phyloP scores from a whole-genome alignment of 2,113 vertebrate genomes.

The Ageneiosus marmoratus region DNA sequence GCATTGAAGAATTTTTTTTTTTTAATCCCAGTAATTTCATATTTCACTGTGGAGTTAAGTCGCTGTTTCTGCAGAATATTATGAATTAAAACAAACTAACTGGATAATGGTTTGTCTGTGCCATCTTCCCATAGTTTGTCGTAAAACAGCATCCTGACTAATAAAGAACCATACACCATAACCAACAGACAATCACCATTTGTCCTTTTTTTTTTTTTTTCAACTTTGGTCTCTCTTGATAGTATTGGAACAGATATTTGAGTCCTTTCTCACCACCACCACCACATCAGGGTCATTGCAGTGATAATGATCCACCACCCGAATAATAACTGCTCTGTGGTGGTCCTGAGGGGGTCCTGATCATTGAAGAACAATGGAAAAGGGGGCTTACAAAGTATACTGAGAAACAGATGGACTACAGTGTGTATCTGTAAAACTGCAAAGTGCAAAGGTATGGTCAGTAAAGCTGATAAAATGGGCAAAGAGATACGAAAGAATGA shows the following conservation, averaged over 20 bases:
- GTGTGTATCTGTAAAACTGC: too few species aligned
- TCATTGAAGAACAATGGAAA: too few species aligned
- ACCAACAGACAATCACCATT: neutral
- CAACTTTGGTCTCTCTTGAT: neutral
- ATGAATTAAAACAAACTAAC: slow-evolving; percentile 13
- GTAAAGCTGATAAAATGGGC: too few species aligned
- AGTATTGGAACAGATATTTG: neutral
- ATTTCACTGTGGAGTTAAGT: neutral
- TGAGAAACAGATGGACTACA: too few species aligned
- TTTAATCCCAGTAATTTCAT: neutral
- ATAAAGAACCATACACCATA: slow-evolving; percentile 2
- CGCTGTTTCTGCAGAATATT: neutral
- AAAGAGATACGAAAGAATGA: too few species aligned
- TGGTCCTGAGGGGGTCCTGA: too few species aligned
- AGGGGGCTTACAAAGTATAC: too few species aligned
- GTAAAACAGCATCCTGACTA: slow-evolving; percentile 48
- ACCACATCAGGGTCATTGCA: too few species aligned
- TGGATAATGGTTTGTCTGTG: neutral
- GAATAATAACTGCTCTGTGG: too few species aligned
- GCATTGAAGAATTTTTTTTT: neutral
- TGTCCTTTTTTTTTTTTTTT: neutral
- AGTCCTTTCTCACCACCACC: too few species aligned
- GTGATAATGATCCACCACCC: too few species aligned
- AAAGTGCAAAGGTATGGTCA: too few species aligned
- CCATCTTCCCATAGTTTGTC: slow-evolving; percentile 48